phyloP scores from a whole-genome alignment of 1,140 invertebrate species.

The Lucilia cuprina region DNA sequence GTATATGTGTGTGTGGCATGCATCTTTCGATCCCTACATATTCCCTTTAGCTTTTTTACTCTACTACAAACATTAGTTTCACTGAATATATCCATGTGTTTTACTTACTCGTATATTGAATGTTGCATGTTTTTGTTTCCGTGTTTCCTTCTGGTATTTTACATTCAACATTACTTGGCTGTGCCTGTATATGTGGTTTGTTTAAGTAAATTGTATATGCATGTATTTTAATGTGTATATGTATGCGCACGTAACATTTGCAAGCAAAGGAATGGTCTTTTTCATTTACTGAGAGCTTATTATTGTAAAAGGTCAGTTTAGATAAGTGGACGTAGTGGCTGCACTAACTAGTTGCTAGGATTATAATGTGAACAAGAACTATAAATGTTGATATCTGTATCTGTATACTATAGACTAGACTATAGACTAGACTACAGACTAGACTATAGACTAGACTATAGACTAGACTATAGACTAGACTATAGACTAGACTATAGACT shows the following conservation, averaged over 20 bases:
- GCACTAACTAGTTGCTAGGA: background rate
- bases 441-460: too few species aligned
- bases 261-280: background rate
- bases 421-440: too few species aligned
- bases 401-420: too few species aligned
- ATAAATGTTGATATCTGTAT: background rate
- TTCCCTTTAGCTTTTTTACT: background rate
- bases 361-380: background rate
- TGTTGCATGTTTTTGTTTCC: background rate
- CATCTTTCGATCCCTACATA: background rate
- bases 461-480: too few species aligned
- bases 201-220: background rate
- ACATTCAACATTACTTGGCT: background rate
- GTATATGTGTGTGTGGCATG: background rate
- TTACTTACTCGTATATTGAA: background rate
- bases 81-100: background rate
- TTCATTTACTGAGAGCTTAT: background rate
- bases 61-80: background rate
- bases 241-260: background rate
- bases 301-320: slow-evolving; percentile 28
- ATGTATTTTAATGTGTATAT: background rate
- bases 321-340: background rate
- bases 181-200: background rate
- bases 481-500: too few species aligned
- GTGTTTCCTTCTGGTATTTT: background rate